Base-by-base conservation (phyloP, 2,888 invertebrate species). In the Disparrhopalites patrizii region DNA sequence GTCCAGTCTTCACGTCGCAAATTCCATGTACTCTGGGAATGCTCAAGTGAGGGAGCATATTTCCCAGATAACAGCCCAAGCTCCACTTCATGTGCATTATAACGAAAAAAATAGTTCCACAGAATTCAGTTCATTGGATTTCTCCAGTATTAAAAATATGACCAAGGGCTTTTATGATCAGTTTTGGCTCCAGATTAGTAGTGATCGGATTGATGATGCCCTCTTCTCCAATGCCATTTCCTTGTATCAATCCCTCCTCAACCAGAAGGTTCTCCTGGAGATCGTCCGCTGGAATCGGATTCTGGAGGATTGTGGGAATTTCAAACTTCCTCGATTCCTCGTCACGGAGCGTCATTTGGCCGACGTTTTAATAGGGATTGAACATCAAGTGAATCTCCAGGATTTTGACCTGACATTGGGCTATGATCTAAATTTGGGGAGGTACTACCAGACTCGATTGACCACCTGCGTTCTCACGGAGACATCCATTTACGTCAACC, bases 151-250 rank as follows among this genome's bases (percentile, higher is more conserved):
- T 18, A n/a, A 10, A 5, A 55, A 28, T 18, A 55, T 55, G 54
- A 28, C 33, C 27, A 30, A 33, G 2, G 30, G 54, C 8, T 55
- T n/a, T 10, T 31, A 31, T 3, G 31, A 28, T 1, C 20, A 28
- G 8, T 55, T 20, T 13, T 55, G 54, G 54, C 10, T n/a, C 4
- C 20, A 55, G 15, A 33, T 55, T 15, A 55, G 31, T 20, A 55
- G 54, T 20, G 52, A 52, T 55, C 13, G 54, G 3, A 33, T 55
- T 18, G 54, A 55, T 18, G 54, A 55, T 15, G 54, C 54, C 20
- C 31, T 55, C 20, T 31, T 27, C 18, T 8, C 54, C 3, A 55
- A 55, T 18, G 54, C 54, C 10, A 31, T 55, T n/a, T 31, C 54
- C n/a, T 4, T 55, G 1, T 55, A 55, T 20, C 31, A 55, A 55